Evolutionary conservation across 2,797 vertebrate genomes (phyloP).

Genomic region (Platalea minor): DNA sequence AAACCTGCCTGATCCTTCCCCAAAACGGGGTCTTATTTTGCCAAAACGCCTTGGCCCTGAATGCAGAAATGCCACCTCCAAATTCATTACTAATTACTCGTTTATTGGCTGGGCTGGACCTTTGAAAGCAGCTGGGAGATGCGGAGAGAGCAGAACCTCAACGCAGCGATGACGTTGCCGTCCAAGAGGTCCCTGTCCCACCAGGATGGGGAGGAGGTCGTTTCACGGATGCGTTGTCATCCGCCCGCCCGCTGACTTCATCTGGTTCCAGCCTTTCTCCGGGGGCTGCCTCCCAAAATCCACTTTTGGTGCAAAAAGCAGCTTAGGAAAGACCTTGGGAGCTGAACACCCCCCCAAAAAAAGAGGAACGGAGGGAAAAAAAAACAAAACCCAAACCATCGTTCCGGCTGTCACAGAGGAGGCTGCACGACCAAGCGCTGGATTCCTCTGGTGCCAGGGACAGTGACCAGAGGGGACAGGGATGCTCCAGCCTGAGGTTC

Average conservation of each 20-base stretch:
- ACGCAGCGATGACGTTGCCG: fast-evolving
- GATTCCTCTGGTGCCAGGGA: background rate
- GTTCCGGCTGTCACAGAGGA: background rate
- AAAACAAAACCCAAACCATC: background rate
- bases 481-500: background rate
- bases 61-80: background rate
- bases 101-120: background rate
- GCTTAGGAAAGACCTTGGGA: background rate
- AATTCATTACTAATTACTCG: background rate
- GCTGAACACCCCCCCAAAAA: background rate
- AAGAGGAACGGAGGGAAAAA: background rate
- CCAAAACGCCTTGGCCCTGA: background rate
- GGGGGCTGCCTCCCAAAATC: background rate
- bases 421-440: background rate
- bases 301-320: background rate
- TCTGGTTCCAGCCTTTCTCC: background rate
- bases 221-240: background rate
- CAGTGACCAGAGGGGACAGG: background rate
- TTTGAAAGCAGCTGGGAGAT: background rate
- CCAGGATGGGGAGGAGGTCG: background rate
- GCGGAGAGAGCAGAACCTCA: background rate
- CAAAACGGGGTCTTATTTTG: background rate
- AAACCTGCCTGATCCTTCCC: background rate
- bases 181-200: background rate
- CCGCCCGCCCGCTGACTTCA: background rate